phyloP scores from a whole-genome alignment of 2,797 vertebrate species.

The Margarornis squamiger region DNA sequence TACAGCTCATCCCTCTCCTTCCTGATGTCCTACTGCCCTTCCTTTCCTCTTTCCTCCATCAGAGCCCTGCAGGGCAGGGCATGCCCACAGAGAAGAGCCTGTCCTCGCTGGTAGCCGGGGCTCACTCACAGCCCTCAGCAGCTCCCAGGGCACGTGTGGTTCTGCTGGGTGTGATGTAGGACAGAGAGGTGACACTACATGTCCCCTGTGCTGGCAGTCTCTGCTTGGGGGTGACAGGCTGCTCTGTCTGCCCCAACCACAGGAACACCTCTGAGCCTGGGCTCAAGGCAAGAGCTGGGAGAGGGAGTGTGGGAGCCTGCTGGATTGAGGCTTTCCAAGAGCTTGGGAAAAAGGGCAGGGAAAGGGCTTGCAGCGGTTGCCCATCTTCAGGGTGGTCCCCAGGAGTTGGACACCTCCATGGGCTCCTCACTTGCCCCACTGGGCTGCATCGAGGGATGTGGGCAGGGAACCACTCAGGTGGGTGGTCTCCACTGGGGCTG shows the following conservation, averaged over 20 bases:
- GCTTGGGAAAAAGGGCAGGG: not conserved
- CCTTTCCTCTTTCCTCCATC: not conserved
- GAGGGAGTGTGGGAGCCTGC: not conserved
- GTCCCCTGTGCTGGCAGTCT: not conserved
- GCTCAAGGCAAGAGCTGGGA: not conserved
- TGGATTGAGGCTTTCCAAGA: not conserved
- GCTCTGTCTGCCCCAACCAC: not conserved
- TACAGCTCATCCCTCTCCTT: not conserved
- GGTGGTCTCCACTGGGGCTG: fast-evolving
- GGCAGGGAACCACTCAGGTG: fast-evolving
- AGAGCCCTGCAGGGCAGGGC: not conserved
- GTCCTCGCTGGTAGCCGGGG: not conserved
- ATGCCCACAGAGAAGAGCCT: not conserved
- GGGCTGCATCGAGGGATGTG: not conserved
- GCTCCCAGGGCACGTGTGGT: not conserved
- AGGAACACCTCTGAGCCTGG: not conserved
- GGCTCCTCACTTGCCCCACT: fast-evolving
- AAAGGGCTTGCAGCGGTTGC: not conserved
- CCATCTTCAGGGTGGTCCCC: not conserved
- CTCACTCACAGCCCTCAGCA: not conserved
- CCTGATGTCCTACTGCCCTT: not conserved
- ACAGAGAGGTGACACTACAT: not conserved
- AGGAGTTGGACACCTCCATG: fast-evolving
- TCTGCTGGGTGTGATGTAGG: fast-evolving
- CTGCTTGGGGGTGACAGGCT: not conserved